Evolutionary conservation across 2,113 vertebrate genomes (phyloP), one percentile per base, ranked within the genome.

Genomic region (Loxodonta africana): DNA sequence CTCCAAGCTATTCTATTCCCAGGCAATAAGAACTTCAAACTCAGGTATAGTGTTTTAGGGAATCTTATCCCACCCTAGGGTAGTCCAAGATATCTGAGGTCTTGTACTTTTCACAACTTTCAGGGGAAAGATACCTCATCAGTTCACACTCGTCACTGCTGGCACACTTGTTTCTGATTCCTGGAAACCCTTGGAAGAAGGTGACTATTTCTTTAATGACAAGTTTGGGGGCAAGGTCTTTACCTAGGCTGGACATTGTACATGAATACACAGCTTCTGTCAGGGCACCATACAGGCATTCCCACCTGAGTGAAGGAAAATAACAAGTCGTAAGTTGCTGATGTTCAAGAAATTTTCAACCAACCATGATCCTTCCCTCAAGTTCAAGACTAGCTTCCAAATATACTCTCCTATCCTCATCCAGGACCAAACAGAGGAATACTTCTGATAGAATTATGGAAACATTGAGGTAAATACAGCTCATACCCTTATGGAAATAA

Each of bases 211-310:
- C n/a, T 65, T 46, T 46, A 76, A 5, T 41, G 6, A 60, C 20
- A 63, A 12, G 5, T 3, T 51, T 81, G 9, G 44, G 10, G 62
- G 23, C 6, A 41, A 73, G 17, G 41, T 2, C 28, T n/a, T 41
- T 4, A 5, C 9, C 14, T 37, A 82, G 10, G 33, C 8, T 41
- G 30, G 2, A 53, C 2, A 6, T n/a, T 28, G 14, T 53, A 15
- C 3, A 14, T 17, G 20, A 71, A 26, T 28, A 10, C 6, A n/a
- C 2, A 62, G 5, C 7, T 41, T 57, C 9, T 12, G 5, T 26
- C 2, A 7, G 1, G 17, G 0, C 3, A 62, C 4, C 9, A 37
- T 2, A 12, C 8, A 67, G 1, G 23, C 1, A 15, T n/a, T 25
- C 51, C 21, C 21, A 41, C 9, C 0, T 6, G 1, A 37, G 25